Evolutionary conservation across 92 coral and sea anemone species (phyloP), one percentile per base, ranked within the genome.

Genomic region (Epizoanthus fatuus): DNA sequence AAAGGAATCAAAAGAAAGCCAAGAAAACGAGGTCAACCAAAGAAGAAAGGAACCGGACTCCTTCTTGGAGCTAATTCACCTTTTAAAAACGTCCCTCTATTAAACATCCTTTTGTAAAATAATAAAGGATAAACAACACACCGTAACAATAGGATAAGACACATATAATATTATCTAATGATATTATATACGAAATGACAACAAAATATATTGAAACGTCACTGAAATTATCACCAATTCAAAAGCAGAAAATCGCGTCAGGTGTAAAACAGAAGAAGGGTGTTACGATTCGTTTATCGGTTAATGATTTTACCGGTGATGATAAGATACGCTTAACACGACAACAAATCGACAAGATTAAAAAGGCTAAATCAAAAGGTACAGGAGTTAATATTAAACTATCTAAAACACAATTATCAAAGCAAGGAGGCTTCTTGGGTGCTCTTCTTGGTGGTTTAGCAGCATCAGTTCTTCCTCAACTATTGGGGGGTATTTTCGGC

Each of bases 341-440:
- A 4, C 83, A 56, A 38, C 67, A 77, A 52, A 58, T 58, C 5
- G 20, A 77, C 3, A 59, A 77, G 53, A 55, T 56, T 7, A 77
- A 2, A 42, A 55, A 58, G 49, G 68, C 83, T 38, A 77, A 55
- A 58, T 15, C 14, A 68, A 68, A 38, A 5, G 20, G 53, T 4
- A n/a, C n/a, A n/a, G n/a, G n/a, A n/a, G n/a, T n/a, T n/a, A n/a
- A n/a, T n/a, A n/a, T n/a, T n/a, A n/a, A n/a, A n/a, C n/a, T n/a
- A n/a, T n/a, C n/a, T n/a, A n/a, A n/a, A n/a, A n/a, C n/a, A n/a
- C n/a, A n/a, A n/a, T n/a, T n/a, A n/a, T n/a, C n/a, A n/a, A n/a
- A n/a, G n/a, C n/a, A n/a, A n/a, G n/a, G n/a, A n/a, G n/a, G n/a
- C n/a, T n/a, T n/a, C n/a, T n/a, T n/a, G n/a, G n/a, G n/a, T n/a